Evolutionary conservation across 2,113 vertebrate genomes (phyloP), one percentile per base, ranked within the genome.

Genomic region (Mesocricetus auratus): DNA sequence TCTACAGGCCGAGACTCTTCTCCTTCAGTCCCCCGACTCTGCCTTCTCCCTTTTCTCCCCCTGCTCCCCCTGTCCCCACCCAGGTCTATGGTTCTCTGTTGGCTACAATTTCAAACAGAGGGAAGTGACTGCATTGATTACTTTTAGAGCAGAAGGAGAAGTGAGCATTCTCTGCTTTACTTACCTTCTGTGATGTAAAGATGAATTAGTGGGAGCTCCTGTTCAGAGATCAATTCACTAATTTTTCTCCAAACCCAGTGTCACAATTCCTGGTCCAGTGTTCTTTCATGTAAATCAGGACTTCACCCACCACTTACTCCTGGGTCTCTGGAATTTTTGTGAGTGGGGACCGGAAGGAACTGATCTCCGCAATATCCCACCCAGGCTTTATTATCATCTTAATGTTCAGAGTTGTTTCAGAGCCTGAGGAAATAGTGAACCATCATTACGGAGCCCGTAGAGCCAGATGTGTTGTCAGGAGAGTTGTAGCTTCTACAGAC

Each of bases 31-130:
- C 8, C 15, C 29, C 60, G 9, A 17, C 45, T 26, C 36, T 13
- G 10, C 5, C 3, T 3, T 12, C 4, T 15, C 29, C 29, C 7
- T 0, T 2, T 31, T 16, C 19, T 9, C 17, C 31, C 7, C 1
- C 8, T n/a, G 15, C 6, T 83, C 21, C 2, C 5, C 17, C n/a
- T n/a, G 26, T 3, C 24, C 7, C 21, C n/a, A 12, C n/a, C 13
- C 11, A 45, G 45, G 21, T 77, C 53, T 85, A 17, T 75, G 39
- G 36, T 24, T 86, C 15, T 73, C 58, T 50, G 7, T 53, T 86
- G 66, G 21, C 58, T 87, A 22, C 26, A 50, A 36, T 90, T 81
- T 93, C 47, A 75, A 68, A 50, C 29, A 45, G 33, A 73, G 31
- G 66, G 45, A 79, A 42, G 36, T 53, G 7, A 31, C 16, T 6